Base-by-base conservation (phyloP, 2,113 vertebrate genomes). In the Seriola aureovittata region DNA sequence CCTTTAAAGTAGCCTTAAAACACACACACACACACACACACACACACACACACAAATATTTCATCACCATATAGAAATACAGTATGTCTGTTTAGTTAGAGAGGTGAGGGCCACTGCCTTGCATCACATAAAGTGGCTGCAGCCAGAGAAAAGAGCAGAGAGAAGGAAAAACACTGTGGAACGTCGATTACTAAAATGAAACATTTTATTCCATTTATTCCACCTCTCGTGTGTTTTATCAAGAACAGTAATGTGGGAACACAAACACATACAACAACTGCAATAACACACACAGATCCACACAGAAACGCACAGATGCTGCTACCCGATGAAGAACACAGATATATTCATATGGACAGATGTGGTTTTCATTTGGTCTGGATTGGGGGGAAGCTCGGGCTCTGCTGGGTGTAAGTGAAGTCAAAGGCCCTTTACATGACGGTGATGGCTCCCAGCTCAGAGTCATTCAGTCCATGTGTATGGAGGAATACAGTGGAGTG, bases 41-140 rank as follows among this genome's bases (percentile, higher is more conserved):
- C 46, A 48, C 13, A 48, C 2, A 34, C 42, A 48, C 4, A 48
- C 21, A 52, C 4, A 52, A 50, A 50, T 3, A 25, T 71, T 57
- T 71, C 29, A 71, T 50, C 55, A 29, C 32, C 14, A 16, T 60
- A 29, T 3, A 1, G 6, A 4, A 48, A 32, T 5, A 71, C 44
- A 19, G 17, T 14, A 3, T n/a, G 57, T 57, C 50, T 55, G 25
- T 42, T 29, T 48, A 7, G 21, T 6, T 42, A 2, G 9, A 29
- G 23, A 81, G 62, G 73, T 73, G n/a, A 63, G 65, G 73, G 38
- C 67, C 32, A 17, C 5, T 62, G 54, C 25, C 13, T 21, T 32
- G 38, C 8, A 62, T 9, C 36, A 44, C 63, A 25, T 21, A 13
- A 12, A 34, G 29, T 66, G 16, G 16, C 78, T 77, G 13, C 48